These are phyloP conservation scores for Pteropus alecto DNA, from an alignment of 2,113 vertebrate genomes.

Conservation along the genomic window DNA sequence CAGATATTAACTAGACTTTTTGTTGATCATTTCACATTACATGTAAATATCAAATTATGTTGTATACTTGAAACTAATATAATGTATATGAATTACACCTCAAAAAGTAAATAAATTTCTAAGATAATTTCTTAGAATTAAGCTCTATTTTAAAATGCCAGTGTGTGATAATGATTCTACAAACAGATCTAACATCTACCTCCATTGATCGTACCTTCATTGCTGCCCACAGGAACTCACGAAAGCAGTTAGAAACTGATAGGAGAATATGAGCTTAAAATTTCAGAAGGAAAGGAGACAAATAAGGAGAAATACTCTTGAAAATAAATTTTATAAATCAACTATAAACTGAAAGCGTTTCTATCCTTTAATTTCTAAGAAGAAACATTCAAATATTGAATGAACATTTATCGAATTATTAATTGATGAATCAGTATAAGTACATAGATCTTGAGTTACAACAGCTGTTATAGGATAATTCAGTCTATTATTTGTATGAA, in stretches of 20 bases:
- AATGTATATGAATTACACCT: not conserved
- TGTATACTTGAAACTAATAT: not conserved
- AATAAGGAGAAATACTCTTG: not conserved
- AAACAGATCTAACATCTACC: not conserved
- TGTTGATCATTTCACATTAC: not conserved
- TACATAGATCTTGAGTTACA: not conserved
- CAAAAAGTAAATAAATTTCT: not conserved
- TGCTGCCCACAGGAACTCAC: not conserved
- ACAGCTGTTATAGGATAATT: not conserved
- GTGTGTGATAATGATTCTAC: not conserved
- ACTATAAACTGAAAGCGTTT: not conserved
- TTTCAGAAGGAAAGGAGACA: not conserved
- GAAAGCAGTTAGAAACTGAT: not conserved
- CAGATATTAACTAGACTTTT: not conserved
- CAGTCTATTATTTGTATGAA: not conserved
- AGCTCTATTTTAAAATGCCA: not conserved
- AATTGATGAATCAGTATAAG: not conserved
- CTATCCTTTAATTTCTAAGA: conserved; percentile 20
- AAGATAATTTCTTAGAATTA: not conserved
- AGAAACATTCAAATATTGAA: not conserved
- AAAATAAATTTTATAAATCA: not conserved
- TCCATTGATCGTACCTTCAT: not conserved
- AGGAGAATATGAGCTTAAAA: not conserved
- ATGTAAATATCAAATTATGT: not conserved
- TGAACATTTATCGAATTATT: not conserved